Conservation (phyloP, 2,113 vertebrate species). For the Coregonus clupeaformis region DNA sequence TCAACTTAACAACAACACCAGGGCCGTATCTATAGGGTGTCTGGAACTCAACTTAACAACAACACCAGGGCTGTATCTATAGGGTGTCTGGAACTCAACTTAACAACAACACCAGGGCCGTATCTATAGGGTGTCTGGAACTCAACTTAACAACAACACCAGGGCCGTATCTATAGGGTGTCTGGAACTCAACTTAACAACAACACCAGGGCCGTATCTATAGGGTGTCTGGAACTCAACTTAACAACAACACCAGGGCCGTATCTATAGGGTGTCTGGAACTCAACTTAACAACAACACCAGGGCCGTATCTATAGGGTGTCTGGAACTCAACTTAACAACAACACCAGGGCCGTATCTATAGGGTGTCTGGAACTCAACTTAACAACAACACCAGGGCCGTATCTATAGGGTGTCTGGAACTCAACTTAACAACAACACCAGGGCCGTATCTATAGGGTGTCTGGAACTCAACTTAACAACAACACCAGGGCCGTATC, state of each 20-base stretch:
- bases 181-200: slow-evolving; percentile 6
- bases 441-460: too few relatives aligned
- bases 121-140: slow-evolving; percentile 15
- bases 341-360: too few relatives aligned
- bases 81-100: too few relatives aligned
- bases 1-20: not conserved
- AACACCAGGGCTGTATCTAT: too few relatives aligned
- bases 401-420: slow-evolving; percentile 14
- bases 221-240: too few relatives aligned
- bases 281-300: not conserved
- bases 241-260: too few relatives aligned
- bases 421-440: not conserved
- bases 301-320: not conserved
- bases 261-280: slow-evolving; percentile 12
- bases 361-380: too few relatives aligned
- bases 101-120: slow-evolving; percentile 17
- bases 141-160: too few relatives aligned
- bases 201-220: not conserved
- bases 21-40: not conserved
- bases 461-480: slow-evolving; percentile 1
- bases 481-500: not conserved
- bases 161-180: too few relatives aligned
- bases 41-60: not conserved
- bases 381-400: slow-evolving; percentile 18
- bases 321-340: not conserved